Evolutionary conservation across 2,888 invertebrate genomes (phyloP).

Genomic region (Lysandra coridon): DNA sequence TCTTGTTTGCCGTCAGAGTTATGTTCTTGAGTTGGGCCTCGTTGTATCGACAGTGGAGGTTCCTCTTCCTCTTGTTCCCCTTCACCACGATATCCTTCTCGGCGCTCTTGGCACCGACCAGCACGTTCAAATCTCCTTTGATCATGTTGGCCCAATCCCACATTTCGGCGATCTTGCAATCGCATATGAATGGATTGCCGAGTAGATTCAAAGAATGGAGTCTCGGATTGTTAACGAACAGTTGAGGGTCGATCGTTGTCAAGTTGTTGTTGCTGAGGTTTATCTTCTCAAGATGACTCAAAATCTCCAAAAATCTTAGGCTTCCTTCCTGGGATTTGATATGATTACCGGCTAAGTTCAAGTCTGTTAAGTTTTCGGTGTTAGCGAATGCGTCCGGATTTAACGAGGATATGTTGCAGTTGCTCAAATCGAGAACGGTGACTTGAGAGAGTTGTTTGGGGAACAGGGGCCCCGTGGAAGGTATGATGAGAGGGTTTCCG

Average conservation of each 20-base stretch:
- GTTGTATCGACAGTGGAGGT: conserved; percentile 83
- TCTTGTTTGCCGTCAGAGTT: conserved; percentile 70
- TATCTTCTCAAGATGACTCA: conserved; percentile 80
- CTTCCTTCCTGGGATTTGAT: conserved; percentile 72
- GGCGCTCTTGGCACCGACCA: conserved; percentile 83
- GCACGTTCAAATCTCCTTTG: conserved; percentile 82
- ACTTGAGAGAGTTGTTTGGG: conserved; percentile 84
- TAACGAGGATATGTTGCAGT: conserved; percentile 82
- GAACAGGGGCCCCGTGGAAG: conserved; percentile 80
- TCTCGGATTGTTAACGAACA: conserved; percentile 79
- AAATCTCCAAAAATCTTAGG: conserved; percentile 77
- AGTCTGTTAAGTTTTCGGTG: conserved; percentile 82
- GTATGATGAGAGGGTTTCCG: conserved; percentile 84
- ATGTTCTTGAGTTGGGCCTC: conserved; percentile 76
- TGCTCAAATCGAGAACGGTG: conserved; percentile 83
- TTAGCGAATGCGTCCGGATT: conserved; percentile 82
- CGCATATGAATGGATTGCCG: conserved; percentile 85
- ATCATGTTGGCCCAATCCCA: conserved; percentile 87
- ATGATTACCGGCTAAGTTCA: conserved; percentile 82
- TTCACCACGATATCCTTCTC: conserved; percentile 83
- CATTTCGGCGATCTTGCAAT: conserved; percentile 84
- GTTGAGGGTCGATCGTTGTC: conserved; percentile 78
- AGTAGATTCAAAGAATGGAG: conserved; percentile 82
- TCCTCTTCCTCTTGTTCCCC: conserved; percentile 83
- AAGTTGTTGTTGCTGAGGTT: conserved; percentile 84